Percentiles rank a stretch among this genome's conserved stretches.
Evolutionary conservation across 2,797 vertebrate genomes (phyloP).

Genomic region (Neostethus bicornis): DNA sequence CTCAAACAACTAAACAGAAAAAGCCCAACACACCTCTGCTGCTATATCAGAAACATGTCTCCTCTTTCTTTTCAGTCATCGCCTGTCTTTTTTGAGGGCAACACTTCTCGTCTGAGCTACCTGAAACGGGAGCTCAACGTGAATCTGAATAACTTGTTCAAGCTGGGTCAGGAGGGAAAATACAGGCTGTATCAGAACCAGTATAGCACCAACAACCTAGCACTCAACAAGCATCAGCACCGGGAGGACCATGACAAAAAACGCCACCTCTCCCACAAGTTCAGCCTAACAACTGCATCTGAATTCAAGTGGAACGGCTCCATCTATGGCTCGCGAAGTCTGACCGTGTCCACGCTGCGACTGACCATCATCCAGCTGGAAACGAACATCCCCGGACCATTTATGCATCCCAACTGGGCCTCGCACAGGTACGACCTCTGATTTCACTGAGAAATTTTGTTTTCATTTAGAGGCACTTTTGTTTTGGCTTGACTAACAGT

Average conservation of each 20-base stretch:
- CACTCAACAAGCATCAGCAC: constrained; percentile 98
- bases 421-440: constrained; percentile 88
- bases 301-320: constrained; percentile 99
- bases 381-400: constrained; percentile 92
- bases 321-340: constrained; percentile 91
- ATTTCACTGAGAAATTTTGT: too few relatives aligned
- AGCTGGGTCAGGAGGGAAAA: constrained; percentile 95
- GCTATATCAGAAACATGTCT: neutral
- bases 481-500: too few relatives aligned
- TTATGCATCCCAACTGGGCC: constrained; percentile 98
- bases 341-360: constrained; percentile 93
- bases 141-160: constrained; percentile 88
- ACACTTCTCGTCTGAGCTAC: constrained; percentile 79
- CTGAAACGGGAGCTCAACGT: constrained; percentile 85
- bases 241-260: constrained; percentile 98
- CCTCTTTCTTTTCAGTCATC: constrained; percentile 78
- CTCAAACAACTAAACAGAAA: too few relatives aligned
- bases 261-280: constrained; percentile 97
- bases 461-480: too few relatives aligned
- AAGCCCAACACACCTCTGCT: too few relatives aligned
- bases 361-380: constrained; percentile 97
- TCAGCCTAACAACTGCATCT: constrained; percentile 92
- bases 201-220: constrained; percentile 94
- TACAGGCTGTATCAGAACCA: constrained; percentile 97
- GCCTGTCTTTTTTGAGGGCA: constrained; percentile 81